These are phyloP conservation scores for Therioaphis trifolii DNA, from an alignment of 2,888 invertebrate species.

Conservation along the genomic window DNA sequence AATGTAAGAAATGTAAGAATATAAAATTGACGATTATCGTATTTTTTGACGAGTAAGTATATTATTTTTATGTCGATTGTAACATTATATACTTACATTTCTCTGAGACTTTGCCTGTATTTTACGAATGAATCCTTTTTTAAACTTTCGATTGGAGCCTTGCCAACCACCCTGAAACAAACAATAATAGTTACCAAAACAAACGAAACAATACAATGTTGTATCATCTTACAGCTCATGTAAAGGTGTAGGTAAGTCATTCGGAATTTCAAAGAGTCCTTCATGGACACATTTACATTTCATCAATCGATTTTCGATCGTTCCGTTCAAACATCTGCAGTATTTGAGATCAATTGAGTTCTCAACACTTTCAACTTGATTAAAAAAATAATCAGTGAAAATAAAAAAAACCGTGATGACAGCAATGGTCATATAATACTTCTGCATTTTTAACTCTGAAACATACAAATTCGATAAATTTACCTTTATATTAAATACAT, in stretches of 20 bases:
- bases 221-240: constrained; percentile 18
- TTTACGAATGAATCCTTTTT: constrained; percentile 32
- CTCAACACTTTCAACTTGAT: not conserved
- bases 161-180: constrained; percentile 29
- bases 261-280: constrained; percentile 10
- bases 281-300: constrained; percentile 14
- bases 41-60: too few species aligned
- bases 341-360: not conserved
- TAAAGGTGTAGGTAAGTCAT: constrained; percentile 23
- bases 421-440: not conserved
- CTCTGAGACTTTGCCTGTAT: constrained; percentile 8
- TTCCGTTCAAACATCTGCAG: constrained; percentile 16
- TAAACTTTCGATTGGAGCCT: constrained; percentile 24
- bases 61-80: too few species aligned
- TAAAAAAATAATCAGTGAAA: not conserved
- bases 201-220: not conserved
- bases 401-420: not conserved
- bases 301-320: not conserved
- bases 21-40: too few species aligned
- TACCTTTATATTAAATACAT: too few species aligned
- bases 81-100: constrained; percentile 45
- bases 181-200: not conserved
- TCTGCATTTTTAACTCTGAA: constrained; percentile 20
- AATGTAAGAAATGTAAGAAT: too few species aligned
- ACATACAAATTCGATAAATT: not conserved